Evolutionary conservation across 2,797 vertebrate species (phyloP), one percentile per base, ranked within the genome.

Genomic region (Gadopsis bispinosus): DNA sequence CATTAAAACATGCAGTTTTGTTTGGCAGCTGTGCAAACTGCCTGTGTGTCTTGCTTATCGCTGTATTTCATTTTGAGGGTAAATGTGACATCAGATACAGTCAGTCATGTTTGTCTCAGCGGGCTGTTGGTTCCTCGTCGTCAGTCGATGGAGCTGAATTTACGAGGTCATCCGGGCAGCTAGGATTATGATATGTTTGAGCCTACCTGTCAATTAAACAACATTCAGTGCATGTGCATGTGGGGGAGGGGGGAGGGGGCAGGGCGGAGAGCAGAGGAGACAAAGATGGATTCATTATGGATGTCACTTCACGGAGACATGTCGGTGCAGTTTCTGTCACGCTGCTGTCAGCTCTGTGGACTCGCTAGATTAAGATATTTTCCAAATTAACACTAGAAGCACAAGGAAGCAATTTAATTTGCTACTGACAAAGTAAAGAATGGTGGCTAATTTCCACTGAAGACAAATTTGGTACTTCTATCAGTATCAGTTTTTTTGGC

Each of bases 181-280:
- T 55, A 35, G 75, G 90, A 91, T 91, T 87, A 92, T 90, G 89
- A 92, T 83, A 83, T 45, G 77, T 89, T 90, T 86, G 81, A 88
- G 84, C 79, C 87, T 26, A 67, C 66, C 63, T 81, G 88, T 91
- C 89, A 80, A 91, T 89, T 84, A 86, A 81, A 80, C 63, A 65
- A 58, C 5, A 19, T 48, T 80, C 71, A 60, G 55, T 66, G 85
- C 78, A 68, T 88, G 77, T 77, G 59, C 66, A 2, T 29, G 68
- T n/a, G 74, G 74, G 79, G 83, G 79, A 41, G 50, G 77, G 77
- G 47, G 26, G 50, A 7, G 31, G 9, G 26, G 26, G 61, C 29
- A 19, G 39, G 47, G 31, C 1, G 1, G 31, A 14, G 75, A 31
- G 67, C 29, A 62, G 61, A 77, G 72, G 29, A 66, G 43, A 85